Conservation (phyloP, 2,888 invertebrate species). For the Lapara coniferarum region DNA sequence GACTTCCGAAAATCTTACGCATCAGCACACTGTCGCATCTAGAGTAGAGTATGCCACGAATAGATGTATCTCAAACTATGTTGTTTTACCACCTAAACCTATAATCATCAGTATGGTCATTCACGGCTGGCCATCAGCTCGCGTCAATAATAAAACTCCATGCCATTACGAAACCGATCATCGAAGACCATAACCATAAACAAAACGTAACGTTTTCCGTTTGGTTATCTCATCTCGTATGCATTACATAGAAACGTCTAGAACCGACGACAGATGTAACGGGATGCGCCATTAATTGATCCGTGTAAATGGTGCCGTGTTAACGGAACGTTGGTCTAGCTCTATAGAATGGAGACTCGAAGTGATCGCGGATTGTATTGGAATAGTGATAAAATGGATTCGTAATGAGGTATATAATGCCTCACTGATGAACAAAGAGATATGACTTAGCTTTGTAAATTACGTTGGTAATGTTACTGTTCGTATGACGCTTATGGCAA, state of each 20-base stretch:
- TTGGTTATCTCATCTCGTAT: slow-evolving; percentile 1
- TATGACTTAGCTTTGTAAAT: too few relatives aligned
- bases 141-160: neutral
- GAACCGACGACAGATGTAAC: slow-evolving; percentile 40
- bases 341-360: neutral
- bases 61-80: too few relatives aligned
- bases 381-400: too few relatives aligned
- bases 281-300: slow-evolving; percentile 49
- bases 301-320: slow-evolving; percentile 48
- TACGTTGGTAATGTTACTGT: too few relatives aligned
- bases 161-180: neutral
- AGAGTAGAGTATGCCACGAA: too few relatives aligned
- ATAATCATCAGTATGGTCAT: neutral
- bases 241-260: slow-evolving; percentile 15
- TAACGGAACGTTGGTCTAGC: slow-evolving; percentile 37
- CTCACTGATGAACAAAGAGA: too few relatives aligned
- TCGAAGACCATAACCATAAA: neutral
- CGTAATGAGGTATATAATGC: too few relatives aligned
- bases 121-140: neutral
- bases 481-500: too few relatives aligned
- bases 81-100: too few relatives aligned
- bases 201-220: neutral
- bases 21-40: too few relatives aligned
- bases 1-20: too few relatives aligned
- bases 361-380: neutral